Percentiles rank a stretch among this genome's conserved stretches.
phyloP scores from a whole-genome alignment of 2,113 vertebrate species.

The Alexandromys fortis region DNA sequence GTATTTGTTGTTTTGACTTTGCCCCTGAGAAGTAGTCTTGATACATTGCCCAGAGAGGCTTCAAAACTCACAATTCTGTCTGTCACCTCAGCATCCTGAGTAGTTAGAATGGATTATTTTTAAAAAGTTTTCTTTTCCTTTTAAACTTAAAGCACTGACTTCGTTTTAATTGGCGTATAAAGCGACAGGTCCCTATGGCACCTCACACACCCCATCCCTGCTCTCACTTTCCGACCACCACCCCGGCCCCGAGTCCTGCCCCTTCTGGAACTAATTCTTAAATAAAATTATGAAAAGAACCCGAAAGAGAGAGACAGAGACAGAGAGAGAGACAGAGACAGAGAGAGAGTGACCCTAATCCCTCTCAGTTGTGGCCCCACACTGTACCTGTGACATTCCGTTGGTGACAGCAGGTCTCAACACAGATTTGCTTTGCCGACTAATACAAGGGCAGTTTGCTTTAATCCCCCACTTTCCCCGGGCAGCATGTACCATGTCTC shows the following conservation, averaged over 20 bases:
- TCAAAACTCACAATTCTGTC: not conserved
- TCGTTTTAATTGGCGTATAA: not conserved
- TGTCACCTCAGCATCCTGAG: not conserved
- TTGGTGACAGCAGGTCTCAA: conserved; percentile 95
- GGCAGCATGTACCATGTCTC: conserved; percentile 98
- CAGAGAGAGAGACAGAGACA: accelerated
- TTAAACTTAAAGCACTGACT: not conserved
- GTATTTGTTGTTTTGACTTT: not conserved
- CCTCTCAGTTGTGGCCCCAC: not conserved
- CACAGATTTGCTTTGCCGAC: conserved; percentile 93
- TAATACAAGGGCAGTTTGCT: conserved; percentile 98
- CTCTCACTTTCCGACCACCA: not conserved
- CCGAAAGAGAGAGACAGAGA: not conserved
- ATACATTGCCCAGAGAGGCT: not conserved
- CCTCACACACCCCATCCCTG: not conserved
- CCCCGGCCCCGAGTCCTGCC: not conserved
- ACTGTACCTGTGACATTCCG: conserved; percentile 95
- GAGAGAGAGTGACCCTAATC: not conserved
- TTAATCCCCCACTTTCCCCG: conserved; percentile 99
- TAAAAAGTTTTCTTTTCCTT: not conserved
- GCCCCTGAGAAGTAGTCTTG: not conserved
- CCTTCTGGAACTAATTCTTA: not conserved
- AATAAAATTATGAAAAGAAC: not conserved
- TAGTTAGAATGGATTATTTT: not conserved
- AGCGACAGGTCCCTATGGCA: not conserved